Evolutionary conservation across 2,797 vertebrate genomes (phyloP), one percentile per base, ranked within the genome.

Genomic region (Pipistrellus nathusii): DNA sequence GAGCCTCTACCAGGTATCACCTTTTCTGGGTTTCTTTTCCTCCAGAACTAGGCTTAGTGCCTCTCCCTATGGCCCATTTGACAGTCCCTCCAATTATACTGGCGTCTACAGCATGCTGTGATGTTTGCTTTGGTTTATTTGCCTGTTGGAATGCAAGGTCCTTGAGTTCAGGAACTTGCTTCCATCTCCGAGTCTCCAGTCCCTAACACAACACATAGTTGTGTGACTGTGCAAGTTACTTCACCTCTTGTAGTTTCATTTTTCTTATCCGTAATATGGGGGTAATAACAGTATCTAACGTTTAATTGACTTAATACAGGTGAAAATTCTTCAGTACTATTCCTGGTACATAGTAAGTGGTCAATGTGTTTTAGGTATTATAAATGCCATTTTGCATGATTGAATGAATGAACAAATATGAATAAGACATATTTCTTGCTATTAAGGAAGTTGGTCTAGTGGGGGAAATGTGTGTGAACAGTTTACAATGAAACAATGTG

Each of bases 331-430:
- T 89, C 5, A 23, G 14, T 82, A 55, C 30, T 25, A 0, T 73
- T 83, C 27, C 53, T 91, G 46, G 44, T 8, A 62, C 71, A 44
- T 27, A 85, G 27, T 48, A 89, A 84, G 46, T 25, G 8, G 27
- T 93, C 64, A 62, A 2, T 82, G 46, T 51, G 5, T 59, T 66
- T 51, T 51, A 35, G 2, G 15, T 84, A 72, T 55, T 82, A 75
- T 17, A 86, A 73, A 62, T 73, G 7, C 83, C 80, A 88, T 78
- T 85, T 82, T 73, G 55, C 81, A 59, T 78, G 27, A 94, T 8
- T 51, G 41, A 75, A 41, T 93, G 51, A 73, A 41, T 92, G 44
- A 78, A 48, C 35, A 51, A 69, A 72, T 86, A 57, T 51, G 53
- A 73, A 64, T 51, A 85, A 85, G 62, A 93, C 38, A n/a, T 35